phyloP scores from a whole-genome alignment of 2,797 vertebrate species.

The Decapterus maruadsi region DNA sequence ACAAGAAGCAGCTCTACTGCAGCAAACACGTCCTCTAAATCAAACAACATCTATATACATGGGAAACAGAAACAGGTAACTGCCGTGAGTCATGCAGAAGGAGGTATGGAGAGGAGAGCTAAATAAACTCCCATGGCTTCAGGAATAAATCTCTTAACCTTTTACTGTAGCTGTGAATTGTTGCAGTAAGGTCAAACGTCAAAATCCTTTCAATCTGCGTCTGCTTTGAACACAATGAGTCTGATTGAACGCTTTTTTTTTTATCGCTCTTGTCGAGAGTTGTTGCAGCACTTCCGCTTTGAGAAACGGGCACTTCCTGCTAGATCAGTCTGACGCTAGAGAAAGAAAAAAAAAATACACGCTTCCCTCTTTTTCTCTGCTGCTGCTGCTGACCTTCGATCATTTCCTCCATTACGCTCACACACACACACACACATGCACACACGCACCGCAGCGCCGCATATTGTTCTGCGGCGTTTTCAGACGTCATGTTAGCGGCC shows the following conservation, averaged over 20 bases:
- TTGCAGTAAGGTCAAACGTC: constrained; percentile 37
- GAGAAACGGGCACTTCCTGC: constrained; percentile 77
- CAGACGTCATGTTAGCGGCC: constrained; percentile 45
- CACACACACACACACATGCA: constrained; percentile 12
- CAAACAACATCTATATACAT: constrained; percentile 61
- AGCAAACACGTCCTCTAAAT: not conserved
- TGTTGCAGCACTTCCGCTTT: constrained; percentile 81
- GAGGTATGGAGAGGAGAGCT: constrained; percentile 36
- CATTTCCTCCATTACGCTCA: constrained; percentile 60
- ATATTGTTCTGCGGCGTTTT: constrained; percentile 52
- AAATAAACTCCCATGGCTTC: constrained; percentile 12
- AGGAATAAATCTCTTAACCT: constrained; percentile 1
- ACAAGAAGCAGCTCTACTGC: not conserved
- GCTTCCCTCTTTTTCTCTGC: constrained; percentile 55
- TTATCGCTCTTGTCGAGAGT: constrained; percentile 46
- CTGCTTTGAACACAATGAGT: constrained; percentile 47
- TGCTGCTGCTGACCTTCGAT: constrained; percentile 53
- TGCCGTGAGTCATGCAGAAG: constrained; percentile 43
- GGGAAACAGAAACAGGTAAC: constrained; percentile 50
- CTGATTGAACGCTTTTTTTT: constrained; percentile 28
- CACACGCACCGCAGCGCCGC: constrained; percentile 3
- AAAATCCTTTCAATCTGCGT: constrained; percentile 31
- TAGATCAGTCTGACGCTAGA: constrained; percentile 25
- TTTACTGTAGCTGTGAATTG: constrained; percentile 8
- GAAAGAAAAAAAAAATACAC: constrained; percentile 50